Percentiles rank a stretch among this genome's conserved stretches.
Conservation (phyloP, 2,888 invertebrate genomes). For the Argynnis bischoffii region DNA sequence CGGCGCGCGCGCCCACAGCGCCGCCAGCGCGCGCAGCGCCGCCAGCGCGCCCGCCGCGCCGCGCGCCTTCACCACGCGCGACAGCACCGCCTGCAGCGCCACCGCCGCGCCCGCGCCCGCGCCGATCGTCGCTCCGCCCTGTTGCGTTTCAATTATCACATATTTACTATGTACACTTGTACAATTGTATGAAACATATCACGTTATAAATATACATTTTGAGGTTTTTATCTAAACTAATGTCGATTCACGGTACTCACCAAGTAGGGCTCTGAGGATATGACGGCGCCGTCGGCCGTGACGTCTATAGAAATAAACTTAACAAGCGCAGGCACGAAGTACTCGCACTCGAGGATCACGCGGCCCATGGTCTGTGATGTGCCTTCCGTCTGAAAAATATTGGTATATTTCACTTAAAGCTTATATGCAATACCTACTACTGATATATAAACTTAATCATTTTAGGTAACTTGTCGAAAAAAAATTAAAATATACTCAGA, state of each 20-base stretch:
- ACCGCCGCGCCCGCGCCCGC: constrained; percentile 69
- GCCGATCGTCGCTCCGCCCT: constrained; percentile 67
- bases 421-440: too few relatives aligned
- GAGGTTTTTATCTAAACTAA: too few relatives aligned
- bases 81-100: constrained; percentile 60
- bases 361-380: constrained; percentile 83
- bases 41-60: constrained; percentile 59
- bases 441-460: too few relatives aligned
- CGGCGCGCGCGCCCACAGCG: constrained; percentile 79
- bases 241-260: constrained; percentile 46
- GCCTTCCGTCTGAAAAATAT: constrained; percentile 60
- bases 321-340: constrained; percentile 86
- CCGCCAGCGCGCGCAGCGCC: constrained; percentile 85
- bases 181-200: neutral
- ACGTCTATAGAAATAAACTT: constrained; percentile 85
- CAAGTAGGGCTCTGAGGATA: constrained; percentile 67
- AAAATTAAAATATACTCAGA: too few relatives aligned
- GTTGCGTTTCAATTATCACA: neutral
- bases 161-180: too few relatives aligned
- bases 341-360: constrained; percentile 84
- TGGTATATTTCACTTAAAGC: neutral
- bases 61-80: constrained; percentile 66
- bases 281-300: constrained; percentile 64
- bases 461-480: too few relatives aligned
- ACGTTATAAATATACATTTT: too few relatives aligned